Base-by-base conservation (phyloP, 2,888 invertebrate genomes). In the Ctenicera cuprea region DNA sequence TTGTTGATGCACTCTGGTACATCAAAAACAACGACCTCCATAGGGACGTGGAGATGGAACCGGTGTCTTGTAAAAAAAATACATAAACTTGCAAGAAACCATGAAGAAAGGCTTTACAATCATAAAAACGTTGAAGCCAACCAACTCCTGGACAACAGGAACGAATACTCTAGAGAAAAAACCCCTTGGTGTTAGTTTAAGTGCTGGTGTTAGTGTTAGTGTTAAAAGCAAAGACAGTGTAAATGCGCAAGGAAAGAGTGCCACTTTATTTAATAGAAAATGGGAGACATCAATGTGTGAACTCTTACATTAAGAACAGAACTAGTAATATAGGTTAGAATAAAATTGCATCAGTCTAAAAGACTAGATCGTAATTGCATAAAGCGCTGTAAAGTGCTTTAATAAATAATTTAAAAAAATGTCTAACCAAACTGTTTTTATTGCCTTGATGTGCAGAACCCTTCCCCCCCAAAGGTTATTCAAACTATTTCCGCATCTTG, bases 91-190 rank as follows among this genome's bases (percentile, higher is more conserved):
- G 48, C 16, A 18, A 48, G 20, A 48, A 48, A 20, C 2, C 48
- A 48, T 3, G 20, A 48, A 18, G 9, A 18, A 48, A 48, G 16
- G n/a, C 20, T 48, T 4, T n/a, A 18, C 20, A 16, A 20, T 4
- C 48, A 48, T 48, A n/a, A 18, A 16, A 48, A 48, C 48, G 48
- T 48, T 11, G 48, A 48, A 20, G 14, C 48, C 5, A 16, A 5
- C n/a, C 48, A 48, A n/a, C 48, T 48, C 16, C 48, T 48, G n/a
- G 48, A 48, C 20, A 48, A 48, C 48, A 48, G 20, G 48, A 48
- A 11, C 41, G 41, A 41, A 41, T 1, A 41, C 41, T 41, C 41
- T 4, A 41, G 41, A 41, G n/a, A 11, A n/a, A 11, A 8, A 41
- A 41, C 2, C 11, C 41, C 11, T 41, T 41, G 2, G 41, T 2